Evolutionary conservation across 2,113 vertebrate species (phyloP).

Genomic region (Peromyscus maniculatus): DNA sequence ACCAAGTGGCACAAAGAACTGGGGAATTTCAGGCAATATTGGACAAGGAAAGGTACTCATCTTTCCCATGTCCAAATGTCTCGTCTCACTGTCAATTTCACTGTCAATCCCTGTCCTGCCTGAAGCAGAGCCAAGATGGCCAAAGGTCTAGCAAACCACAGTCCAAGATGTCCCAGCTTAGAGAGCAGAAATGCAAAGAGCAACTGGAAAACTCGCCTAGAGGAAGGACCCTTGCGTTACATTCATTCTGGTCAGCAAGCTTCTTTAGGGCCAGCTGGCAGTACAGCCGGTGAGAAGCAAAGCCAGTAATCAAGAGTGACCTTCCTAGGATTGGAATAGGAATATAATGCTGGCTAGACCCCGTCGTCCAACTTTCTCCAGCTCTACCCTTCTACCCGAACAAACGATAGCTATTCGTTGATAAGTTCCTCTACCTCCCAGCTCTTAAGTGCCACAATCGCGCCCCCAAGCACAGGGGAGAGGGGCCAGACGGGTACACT

Average conservation of each 20-base stretch:
- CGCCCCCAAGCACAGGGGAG: background rate
- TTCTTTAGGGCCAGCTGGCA: background rate
- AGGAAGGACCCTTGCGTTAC: background rate
- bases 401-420: too few species aligned
- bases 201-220: background rate
- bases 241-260: background rate
- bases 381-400: background rate
- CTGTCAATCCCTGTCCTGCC: background rate
- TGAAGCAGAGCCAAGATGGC: background rate
- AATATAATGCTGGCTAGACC: too few species aligned
- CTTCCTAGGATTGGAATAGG: background rate
- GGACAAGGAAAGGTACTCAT: background rate
- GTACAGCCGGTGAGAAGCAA: background rate
- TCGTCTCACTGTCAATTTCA: background rate
- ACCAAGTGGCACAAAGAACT: background rate
- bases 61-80: background rate
- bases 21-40: background rate
- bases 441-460: background rate
- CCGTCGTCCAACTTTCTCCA: slow-evolving; percentile 33
- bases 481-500: too few species aligned
- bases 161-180: background rate
- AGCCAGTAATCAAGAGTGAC: background rate
- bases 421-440: background rate
- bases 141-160: background rate
- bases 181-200: background rate